Conservation (phyloP, 2,113 vertebrate genomes). For the Cyanoderma ruficeps region DNA sequence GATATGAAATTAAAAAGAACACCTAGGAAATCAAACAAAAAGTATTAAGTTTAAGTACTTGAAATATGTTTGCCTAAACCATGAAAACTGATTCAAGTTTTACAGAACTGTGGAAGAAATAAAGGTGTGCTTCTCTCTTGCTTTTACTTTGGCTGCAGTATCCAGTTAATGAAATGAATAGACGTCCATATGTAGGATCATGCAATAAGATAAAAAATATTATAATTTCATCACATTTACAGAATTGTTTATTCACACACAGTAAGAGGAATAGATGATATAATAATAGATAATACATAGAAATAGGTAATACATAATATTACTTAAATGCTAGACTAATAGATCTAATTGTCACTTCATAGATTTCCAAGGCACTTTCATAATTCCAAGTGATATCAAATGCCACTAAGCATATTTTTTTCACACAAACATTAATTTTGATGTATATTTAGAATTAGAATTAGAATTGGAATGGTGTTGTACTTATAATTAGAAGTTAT, state of each 20-base stretch:
- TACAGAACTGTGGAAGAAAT: neutral
- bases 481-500: neutral
- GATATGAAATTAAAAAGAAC: neutral
- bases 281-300: neutral
- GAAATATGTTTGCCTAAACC: neutral
- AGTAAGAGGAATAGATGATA: neutral
- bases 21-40: neutral
- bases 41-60: neutral
- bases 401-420: neutral
- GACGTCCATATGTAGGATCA: neutral
- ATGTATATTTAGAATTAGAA: neutral
- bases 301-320: neutral
- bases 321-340: neutral
- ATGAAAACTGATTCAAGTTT: neutral
- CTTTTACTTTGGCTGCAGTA: neutral
- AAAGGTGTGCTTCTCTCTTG: neutral
- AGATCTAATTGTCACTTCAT: neutral
- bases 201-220: neutral
- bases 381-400: neutral
- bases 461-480: neutral
- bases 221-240: neutral
- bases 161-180: neutral
- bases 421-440: neutral
- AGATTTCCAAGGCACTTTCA: neutral
- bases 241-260: neutral